phyloP scores from a whole-genome alignment of 1,140 invertebrate species.

The Trinorchestia longiramus region DNA sequence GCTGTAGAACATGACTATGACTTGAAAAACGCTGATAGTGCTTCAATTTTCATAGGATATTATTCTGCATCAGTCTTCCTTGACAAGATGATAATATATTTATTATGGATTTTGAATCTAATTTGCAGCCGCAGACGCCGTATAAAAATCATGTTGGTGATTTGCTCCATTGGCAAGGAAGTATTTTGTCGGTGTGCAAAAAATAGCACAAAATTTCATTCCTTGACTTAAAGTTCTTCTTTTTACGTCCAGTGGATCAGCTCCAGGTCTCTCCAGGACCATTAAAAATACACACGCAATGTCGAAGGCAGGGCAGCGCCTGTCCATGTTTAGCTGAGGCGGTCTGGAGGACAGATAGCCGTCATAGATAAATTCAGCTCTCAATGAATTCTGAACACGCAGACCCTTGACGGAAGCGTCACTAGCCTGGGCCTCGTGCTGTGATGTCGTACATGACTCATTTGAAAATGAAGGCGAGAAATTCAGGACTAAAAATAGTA shows the following conservation, averaged over 20 bases:
- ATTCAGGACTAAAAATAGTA: no score
- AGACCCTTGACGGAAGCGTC: no score
- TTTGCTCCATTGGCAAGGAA: not conserved
- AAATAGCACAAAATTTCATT: not conserved
- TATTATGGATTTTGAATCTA: not conserved
- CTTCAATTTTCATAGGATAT: not conserved
- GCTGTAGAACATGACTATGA: no score
- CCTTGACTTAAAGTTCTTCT: not conserved
- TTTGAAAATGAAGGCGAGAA: no score
- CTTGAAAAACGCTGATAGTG: not conserved
- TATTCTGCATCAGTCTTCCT: not conserved
- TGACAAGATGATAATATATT: not conserved
- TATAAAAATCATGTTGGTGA: not conserved
- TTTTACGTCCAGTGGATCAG: not conserved
- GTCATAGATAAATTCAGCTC: not conserved
- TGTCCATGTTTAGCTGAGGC: not conserved
- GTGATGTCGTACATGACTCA: no score
- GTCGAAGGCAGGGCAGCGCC: not conserved
- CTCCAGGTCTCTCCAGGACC: not conserved
- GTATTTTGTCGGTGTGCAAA: not conserved
- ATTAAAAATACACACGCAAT: not conserved
- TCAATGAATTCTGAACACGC: not conserved
- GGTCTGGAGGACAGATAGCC: not conserved
- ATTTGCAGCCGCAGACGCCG: not conserved
- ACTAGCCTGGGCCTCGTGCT: no score